A percentile compares a stretch with the other conserved stretches of the same genome.
These are phyloP conservation scores for Hofmannophila pseudospretella DNA, from an alignment of 2,888 invertebrate species.

Conservation along the genomic window DNA sequence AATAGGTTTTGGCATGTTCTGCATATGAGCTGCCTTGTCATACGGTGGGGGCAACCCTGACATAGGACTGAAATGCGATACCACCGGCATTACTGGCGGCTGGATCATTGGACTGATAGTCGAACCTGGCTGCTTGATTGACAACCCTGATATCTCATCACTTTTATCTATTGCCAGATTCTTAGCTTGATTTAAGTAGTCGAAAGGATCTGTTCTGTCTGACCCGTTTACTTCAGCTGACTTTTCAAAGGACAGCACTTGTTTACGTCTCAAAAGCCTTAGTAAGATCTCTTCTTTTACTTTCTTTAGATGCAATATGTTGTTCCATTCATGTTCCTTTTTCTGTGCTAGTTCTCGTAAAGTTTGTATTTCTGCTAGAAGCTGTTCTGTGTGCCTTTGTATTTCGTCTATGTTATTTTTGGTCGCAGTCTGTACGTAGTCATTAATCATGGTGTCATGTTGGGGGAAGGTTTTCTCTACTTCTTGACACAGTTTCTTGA, in stretches of 20 bases:
- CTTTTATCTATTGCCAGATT: conserved; percentile 68
- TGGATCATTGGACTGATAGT: conserved; percentile 52
- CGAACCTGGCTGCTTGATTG: conserved; percentile 57
- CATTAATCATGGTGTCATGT: conserved; percentile 79
- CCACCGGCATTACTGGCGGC: conserved; percentile 52
- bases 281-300: conserved; percentile 89
- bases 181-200: conserved; percentile 63
- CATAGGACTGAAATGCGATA: conserved; percentile 61
- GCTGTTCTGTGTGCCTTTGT: conserved; percentile 80
- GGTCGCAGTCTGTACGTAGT: conserved; percentile 80
- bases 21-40: conserved; percentile 64
- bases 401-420: conserved; percentile 79
- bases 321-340: conserved; percentile 93
- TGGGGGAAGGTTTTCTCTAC: conserved; percentile 72
- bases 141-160: conserved; percentile 65
- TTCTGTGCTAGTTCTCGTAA: conserved; percentile 85
- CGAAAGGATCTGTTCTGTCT: conserved; percentile 57
- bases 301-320: conserved; percentile 88
- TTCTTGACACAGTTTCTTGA: conserved; percentile 70
- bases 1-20: conserved; percentile 59
- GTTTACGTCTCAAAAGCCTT: conserved; percentile 83
- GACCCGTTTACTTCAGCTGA: conserved; percentile 57
- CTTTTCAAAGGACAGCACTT: conserved; percentile 75
- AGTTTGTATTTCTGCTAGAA: conserved; percentile 82
- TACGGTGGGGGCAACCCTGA: conserved; percentile 64